Percentiles rank a stretch among this genome's conserved stretches.
These are phyloP conservation scores for Eupelmus urozonus DNA, from an alignment of 2,888 invertebrate genomes.

Conservation along the genomic window DNA sequence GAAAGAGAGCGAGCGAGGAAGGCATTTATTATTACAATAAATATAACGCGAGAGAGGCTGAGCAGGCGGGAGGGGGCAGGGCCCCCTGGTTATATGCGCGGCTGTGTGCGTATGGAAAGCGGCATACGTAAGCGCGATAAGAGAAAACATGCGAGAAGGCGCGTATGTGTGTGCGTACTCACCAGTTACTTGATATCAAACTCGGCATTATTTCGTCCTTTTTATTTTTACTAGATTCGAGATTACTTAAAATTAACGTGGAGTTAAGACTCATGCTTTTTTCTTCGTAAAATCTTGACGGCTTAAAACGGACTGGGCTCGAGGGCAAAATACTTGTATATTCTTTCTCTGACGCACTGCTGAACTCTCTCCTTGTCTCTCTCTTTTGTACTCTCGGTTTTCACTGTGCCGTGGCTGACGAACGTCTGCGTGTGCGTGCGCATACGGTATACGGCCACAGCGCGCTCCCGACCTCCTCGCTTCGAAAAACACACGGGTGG, in stretches of 20 bases:
- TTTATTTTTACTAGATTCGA: constrained; percentile 76
- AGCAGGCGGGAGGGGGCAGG: constrained; percentile 6
- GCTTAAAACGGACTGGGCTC: constrained; percentile 58
- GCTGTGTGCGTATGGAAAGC: not conserved
- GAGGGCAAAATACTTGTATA: constrained; percentile 46
- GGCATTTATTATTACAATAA: too few relatives aligned
- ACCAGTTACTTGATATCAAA: constrained; percentile 83
- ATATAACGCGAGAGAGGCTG: not conserved
- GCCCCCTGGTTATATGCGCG: not conserved
- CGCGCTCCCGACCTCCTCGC: not conserved
- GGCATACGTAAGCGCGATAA: not conserved
- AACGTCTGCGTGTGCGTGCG: not conserved
- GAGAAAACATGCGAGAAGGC: constrained; percentile 4
- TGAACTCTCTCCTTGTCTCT: not conserved
- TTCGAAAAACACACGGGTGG: not conserved
- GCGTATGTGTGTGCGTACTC: constrained; percentile 73
- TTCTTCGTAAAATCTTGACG: constrained; percentile 76
- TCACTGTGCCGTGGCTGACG: not conserved
- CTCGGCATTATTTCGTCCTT: constrained; percentile 80
- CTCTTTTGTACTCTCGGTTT: constrained; percentile 1
- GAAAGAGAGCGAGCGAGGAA: constrained; percentile 4
- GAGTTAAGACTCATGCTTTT: constrained; percentile 76
- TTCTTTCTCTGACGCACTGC: not conserved
- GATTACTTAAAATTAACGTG: constrained; percentile 74
- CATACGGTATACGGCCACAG: not conserved